A percentile compares a stretch with the other conserved stretches of the same genome.
Evolutionary conservation across 2,888 invertebrate genomes (phyloP).

Genomic region (Parthenolecanium corni): DNA sequence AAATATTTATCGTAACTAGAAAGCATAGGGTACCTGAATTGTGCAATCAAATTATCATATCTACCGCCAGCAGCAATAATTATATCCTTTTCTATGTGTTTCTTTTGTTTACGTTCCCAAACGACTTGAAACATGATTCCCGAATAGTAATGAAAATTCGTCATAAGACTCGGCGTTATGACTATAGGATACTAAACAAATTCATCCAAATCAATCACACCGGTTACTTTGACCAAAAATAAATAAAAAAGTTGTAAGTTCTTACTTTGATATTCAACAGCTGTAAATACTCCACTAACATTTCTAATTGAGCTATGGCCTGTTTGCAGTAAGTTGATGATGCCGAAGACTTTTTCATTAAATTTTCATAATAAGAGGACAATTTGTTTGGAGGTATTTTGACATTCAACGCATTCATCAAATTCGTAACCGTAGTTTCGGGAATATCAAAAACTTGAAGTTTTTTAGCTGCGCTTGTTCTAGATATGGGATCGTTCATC

Average conservation of each 20-base stretch:
- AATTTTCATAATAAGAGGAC: constrained; percentile 47
- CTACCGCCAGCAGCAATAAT: constrained; percentile 81
- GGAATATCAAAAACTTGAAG: constrained; percentile 8
- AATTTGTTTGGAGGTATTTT: constrained; percentile 53
- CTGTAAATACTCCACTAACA: constrained; percentile 56
- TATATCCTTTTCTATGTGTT: constrained; percentile 45
- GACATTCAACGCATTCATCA: constrained; percentile 44
- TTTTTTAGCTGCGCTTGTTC: background rate
- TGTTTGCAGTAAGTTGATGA: constrained; percentile 54
- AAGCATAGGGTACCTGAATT: constrained; percentile 46
- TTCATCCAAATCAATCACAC: background rate
- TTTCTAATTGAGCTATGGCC: constrained; percentile 62
- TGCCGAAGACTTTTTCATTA: constrained; percentile 42
- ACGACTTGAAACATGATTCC: constrained; percentile 58
- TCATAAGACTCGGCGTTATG: constrained; percentile 49
- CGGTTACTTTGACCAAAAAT: background rate
- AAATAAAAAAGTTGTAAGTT: background rate
- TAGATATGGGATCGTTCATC: background rate
- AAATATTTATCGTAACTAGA: background rate
- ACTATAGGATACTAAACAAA: constrained; percentile 46
- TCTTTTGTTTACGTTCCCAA: constrained; percentile 46
- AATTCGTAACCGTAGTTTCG: background rate
- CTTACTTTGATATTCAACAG: constrained; percentile 63
- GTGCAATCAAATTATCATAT: constrained; percentile 69
- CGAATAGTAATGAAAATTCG: constrained; percentile 51